Evolutionary conservation across 2,888 invertebrate species (phyloP), one percentile per base, ranked within the genome.

Genomic region (Oxyscelio sp.): DNA sequence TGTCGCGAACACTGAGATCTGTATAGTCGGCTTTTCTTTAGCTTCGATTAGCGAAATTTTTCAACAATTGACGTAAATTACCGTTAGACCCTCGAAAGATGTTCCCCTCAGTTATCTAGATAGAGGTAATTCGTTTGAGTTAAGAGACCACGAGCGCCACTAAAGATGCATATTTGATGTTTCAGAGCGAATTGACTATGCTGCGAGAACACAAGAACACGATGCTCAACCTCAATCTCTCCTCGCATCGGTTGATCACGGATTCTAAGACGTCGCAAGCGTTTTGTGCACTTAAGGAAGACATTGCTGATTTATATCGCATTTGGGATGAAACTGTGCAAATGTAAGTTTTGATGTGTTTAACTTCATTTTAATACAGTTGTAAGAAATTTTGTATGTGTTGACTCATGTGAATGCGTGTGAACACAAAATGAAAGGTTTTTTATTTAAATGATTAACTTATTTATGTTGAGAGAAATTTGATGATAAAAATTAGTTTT

Each of bases 251-350:
- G 94, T 95, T 91, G 90, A 92, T 94, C 87, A 94, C 95, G 92
- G 86, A 96, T 95, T 92, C 95, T 93, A 90, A 96, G 94, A 90
- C 95, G 94, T 87, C 95, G 92, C 90, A 94, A 85, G 94, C 94
- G 70, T 94, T 94, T 79, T 91, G 94, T 22, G 95, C 95, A 0
- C 94, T 97, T 85, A 96, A 97, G 84, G 95, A 95, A 24, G 96
- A 96, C 77, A 95, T 97, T 78, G 95, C 96, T 27, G 95, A 96
- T 61, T 94, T 97, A 85, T 96, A 97, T 88, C 95, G 96, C 6
- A 95, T 96, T 17, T 97, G 97, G 96, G 96, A 97, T 89, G 96
- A 96, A 75, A 95, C 96, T 5, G 96, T 96, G 91, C 96, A 96
- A 90, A 95, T 96, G 97, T 97, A 92, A 95, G 94, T 93, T 65